Conservation (phyloP, 2,113 vertebrate species). For the Tyrannus savana region DNA sequence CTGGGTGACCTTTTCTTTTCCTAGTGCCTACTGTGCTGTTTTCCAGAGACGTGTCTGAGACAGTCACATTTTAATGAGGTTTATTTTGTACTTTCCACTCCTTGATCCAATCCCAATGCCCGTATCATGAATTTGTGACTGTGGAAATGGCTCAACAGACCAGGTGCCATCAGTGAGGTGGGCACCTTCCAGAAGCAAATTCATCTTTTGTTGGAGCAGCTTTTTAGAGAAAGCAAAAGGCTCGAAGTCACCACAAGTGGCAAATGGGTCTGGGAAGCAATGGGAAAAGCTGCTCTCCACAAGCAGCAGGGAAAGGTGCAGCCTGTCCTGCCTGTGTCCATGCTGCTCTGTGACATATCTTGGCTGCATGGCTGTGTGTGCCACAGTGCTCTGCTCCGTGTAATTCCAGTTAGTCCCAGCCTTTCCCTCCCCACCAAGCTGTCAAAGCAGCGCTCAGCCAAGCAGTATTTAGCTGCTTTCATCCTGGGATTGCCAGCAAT, state of each 20-base stretch:
- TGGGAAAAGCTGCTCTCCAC: neutral
- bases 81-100: neutral
- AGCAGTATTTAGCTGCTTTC: neutral
- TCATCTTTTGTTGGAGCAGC: neutral
- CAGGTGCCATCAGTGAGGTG: neutral
- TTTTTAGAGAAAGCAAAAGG: neutral
- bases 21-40: neutral
- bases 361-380: accelerated
- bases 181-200: neutral
- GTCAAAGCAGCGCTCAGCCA: neutral
- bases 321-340: neutral
- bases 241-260: neutral
- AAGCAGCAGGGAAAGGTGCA: neutral
- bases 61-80: neutral
- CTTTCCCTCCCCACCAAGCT: neutral
- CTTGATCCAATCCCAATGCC: neutral
- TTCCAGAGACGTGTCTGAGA: neutral
- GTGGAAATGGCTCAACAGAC: neutral
- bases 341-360: neutral
- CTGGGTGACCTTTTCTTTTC: neutral
- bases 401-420: neutral
- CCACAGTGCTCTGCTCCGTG: neutral
- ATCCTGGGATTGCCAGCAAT: neutral
- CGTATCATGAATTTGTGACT: neutral
- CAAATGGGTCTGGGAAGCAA: neutral